Evolutionary conservation across 2,797 vertebrate genomes (phyloP).

Genomic region (Anomalospiza imberbis): DNA sequence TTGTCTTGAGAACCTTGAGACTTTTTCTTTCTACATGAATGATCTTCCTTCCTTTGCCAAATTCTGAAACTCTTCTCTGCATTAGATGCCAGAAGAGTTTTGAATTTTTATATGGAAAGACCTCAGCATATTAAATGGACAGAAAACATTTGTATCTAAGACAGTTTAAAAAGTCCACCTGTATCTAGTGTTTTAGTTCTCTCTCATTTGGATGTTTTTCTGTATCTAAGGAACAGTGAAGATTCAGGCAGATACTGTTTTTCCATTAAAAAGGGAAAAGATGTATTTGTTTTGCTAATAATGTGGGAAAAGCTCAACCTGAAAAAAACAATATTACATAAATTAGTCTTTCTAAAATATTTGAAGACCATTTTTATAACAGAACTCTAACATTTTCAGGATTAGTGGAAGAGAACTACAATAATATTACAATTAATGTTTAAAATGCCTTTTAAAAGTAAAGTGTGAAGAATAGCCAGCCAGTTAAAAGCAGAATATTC

Average conservation of each 20-base stretch:
- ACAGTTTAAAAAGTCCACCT: slow-evolving; percentile 70
- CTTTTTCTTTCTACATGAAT: slow-evolving; percentile 64
- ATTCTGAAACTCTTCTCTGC: slow-evolving; percentile 52
- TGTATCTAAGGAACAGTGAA: slow-evolving; percentile 51
- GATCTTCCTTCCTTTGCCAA: slow-evolving; percentile 64
- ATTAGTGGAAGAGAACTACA: not conserved
- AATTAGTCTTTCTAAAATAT: not conserved
- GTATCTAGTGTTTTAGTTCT: slow-evolving; percentile 57
- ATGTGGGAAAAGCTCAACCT: not conserved
- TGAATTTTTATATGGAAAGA: slow-evolving; percentile 67
- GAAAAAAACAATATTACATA: not conserved
- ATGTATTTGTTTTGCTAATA: slow-evolving; percentile 40
- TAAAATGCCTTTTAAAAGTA: not conserved
- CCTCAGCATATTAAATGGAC: slow-evolving; percentile 54
- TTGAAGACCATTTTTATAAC: not conserved
- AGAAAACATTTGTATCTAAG: slow-evolving; percentile 69
- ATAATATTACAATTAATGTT: not conserved
- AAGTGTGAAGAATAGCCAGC: not conserved
- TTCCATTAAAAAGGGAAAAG: slow-evolving; percentile 28
- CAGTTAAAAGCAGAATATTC: not conserved
- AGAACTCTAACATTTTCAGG: not conserved
- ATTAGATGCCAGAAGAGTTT: slow-evolving; percentile 67
- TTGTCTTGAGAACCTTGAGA: slow-evolving; percentile 53
- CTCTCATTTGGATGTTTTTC: slow-evolving; percentile 53
- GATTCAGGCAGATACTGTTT: slow-evolving; percentile 30